Conservation (phyloP, 2,888 invertebrate genomes). For the Gnatocerus cornutus region DNA sequence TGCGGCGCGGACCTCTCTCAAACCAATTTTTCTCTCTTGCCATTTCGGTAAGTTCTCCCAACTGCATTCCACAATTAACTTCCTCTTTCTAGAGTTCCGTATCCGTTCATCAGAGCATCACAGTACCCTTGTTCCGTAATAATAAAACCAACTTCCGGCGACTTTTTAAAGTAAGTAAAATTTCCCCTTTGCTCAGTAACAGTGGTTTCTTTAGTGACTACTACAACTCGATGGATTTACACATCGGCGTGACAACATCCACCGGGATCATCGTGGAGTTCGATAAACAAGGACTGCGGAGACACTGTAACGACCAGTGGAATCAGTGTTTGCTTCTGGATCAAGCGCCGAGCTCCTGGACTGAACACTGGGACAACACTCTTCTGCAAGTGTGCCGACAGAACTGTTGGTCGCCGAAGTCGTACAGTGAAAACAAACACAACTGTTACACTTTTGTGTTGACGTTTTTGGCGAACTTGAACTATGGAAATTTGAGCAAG, state of each 20-base stretch:
- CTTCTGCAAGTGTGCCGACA: slow-evolving; percentile 78
- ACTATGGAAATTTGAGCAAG: slow-evolving; percentile 81
- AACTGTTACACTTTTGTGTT: slow-evolving; percentile 93
- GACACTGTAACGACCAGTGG: slow-evolving; percentile 75
- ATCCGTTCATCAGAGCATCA: slow-evolving; percentile 88
- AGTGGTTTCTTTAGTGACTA: slow-evolving; percentile 79
- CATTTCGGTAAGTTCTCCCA: slow-evolving; percentile 79
- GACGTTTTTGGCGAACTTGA: slow-evolving; percentile 82
- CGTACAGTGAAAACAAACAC: slow-evolving; percentile 84
- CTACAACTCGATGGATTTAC: slow-evolving; percentile 87
- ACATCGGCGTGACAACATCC: slow-evolving; percentile 92
- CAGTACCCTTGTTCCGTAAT: slow-evolving; percentile 88
- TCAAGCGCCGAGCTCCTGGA: slow-evolving; percentile 78
- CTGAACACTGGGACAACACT: slow-evolving; percentile 81
- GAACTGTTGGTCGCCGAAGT: slow-evolving; percentile 78
- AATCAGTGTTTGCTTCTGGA: slow-evolving; percentile 82
- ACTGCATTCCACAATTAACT: background rate
- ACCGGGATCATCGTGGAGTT: slow-evolving; percentile 87
- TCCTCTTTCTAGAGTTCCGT: slow-evolving; percentile 79
- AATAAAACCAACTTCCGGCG: slow-evolving; percentile 90
- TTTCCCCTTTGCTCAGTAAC: background rate
- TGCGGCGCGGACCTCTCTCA: slow-evolving; percentile 79
- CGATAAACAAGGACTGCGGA: slow-evolving; percentile 83
- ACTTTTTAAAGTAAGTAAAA: slow-evolving; percentile 85
- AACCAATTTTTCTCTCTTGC: slow-evolving; percentile 77